Conservation (phyloP, 35 echinoderm and acorn worm genomes). For the Ophioderma brevispina region DNA sequence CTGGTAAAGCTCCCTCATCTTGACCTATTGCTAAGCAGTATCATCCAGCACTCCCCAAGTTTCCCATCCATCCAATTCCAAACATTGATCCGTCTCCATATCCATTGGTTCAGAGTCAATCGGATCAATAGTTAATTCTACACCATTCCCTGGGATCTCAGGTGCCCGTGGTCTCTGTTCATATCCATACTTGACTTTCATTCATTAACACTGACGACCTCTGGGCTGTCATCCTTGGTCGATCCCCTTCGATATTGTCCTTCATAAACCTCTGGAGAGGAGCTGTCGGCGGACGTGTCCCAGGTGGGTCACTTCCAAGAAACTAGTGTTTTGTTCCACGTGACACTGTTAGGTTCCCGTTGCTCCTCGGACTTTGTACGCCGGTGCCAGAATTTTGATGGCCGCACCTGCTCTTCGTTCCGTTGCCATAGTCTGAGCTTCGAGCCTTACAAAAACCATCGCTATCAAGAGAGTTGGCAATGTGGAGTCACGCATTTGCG, state of each 20-base stretch:
- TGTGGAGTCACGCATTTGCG: slow-evolving; percentile 43
- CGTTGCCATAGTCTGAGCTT: slow-evolving; percentile 82
- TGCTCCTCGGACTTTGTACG: slow-evolving; percentile 85
- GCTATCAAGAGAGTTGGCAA: slow-evolving; percentile 62
- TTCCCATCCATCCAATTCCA: slow-evolving; percentile 14
- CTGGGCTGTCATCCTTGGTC: neutral
- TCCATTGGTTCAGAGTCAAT: slow-evolving; percentile 1
- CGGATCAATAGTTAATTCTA: neutral
- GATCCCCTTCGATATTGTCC: neutral
- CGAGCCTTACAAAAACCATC: slow-evolving; percentile 76
- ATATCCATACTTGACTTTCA: neutral
- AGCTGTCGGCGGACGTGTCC: slow-evolving; percentile 4
- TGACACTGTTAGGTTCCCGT: slow-evolving; percentile 32
- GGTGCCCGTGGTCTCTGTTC: neutral
- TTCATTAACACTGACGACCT: neutral
- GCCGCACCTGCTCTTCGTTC: slow-evolving; percentile 47
- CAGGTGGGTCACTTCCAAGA: slow-evolving; percentile 14
- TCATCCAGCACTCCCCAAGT: neutral
- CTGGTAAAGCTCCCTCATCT: neutral
- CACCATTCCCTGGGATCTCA: slow-evolving; percentile 21
- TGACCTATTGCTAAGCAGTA: neutral
- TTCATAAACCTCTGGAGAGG: slow-evolving; percentile 48
- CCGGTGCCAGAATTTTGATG: slow-evolving; percentile 89
- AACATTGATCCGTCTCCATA: slow-evolving; percentile 7
- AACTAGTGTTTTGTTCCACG: slow-evolving; percentile 16